phyloP scores from a whole-genome alignment of 2,797 vertebrate genomes.

The Carduelis carduelis region DNA sequence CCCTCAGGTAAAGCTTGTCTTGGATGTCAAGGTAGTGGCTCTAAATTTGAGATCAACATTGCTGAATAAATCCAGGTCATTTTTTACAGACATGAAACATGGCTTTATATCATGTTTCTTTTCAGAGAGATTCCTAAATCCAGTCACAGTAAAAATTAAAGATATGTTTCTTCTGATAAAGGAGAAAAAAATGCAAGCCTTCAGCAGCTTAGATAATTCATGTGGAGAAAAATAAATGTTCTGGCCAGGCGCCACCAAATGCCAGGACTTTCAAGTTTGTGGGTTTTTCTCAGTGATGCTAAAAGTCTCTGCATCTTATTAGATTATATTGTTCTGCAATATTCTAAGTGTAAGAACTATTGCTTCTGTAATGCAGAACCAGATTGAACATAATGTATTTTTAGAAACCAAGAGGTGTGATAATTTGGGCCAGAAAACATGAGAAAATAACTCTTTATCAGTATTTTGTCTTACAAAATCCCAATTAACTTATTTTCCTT shows the following conservation, averaged over 20 bases:
- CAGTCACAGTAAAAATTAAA: not conserved
- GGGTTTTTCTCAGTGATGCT: not conserved
- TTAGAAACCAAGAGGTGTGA: not conserved
- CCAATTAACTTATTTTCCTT: not conserved
- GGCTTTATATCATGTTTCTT: not conserved
- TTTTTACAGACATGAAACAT: not conserved
- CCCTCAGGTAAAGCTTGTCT: not conserved
- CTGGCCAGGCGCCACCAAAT: not conserved
- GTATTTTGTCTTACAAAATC: not conserved
- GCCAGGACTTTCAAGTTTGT: not conserved
- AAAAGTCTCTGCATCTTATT: not conserved
- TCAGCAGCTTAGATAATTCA: not conserved
- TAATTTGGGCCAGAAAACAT: not conserved
- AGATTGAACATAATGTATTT: not conserved
- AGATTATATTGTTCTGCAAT: not conserved
- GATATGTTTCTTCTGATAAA: not conserved
- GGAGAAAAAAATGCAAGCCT: not conserved
- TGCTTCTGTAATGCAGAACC: not conserved
- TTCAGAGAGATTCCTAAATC: not conserved
- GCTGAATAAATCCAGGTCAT: not conserved
- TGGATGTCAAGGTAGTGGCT: not conserved
- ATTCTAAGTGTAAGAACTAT: not conserved
- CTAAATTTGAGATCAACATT: not conserved
- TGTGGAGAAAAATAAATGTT: not conserved
- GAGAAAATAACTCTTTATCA: not conserved